Evolutionary conservation across 2,113 vertebrate genomes (phyloP).

Genomic region (rat (Rattus norvegicus)): DNA sequence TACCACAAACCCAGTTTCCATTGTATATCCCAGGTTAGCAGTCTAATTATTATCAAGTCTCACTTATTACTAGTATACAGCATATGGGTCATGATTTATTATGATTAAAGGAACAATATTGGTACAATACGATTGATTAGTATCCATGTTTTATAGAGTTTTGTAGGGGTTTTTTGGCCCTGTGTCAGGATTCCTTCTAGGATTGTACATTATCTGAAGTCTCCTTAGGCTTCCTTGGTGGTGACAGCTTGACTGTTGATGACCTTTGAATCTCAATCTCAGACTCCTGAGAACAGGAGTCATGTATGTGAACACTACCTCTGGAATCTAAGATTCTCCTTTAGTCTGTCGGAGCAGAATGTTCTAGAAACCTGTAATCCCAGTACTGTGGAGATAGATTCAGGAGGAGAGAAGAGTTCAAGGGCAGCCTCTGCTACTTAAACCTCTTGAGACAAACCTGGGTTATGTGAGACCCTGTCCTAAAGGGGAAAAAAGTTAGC

Average conservation of each 20-base stretch:
- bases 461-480: neutral
- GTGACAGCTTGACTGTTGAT: neutral
- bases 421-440: neutral
- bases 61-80: neutral
- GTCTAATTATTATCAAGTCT: neutral
- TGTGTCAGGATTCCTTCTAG: neutral
- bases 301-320: neutral
- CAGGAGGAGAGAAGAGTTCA: neutral
- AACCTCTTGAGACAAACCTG: neutral
- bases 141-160: constrained; percentile 6
- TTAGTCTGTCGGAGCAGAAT: neutral
- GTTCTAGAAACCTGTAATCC: neutral
- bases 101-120: constrained; percentile 10
- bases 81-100: constrained; percentile 17
- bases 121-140: constrained; percentile 16
- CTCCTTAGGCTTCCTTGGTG: constrained; percentile 6
- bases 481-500: neutral
- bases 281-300: neutral
- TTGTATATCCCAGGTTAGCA: neutral
- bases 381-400: neutral
- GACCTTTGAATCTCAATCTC: neutral
- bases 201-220: neutral
- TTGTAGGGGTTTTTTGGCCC: constrained; percentile 21
- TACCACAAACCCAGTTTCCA: neutral
- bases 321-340: neutral